These are phyloP conservation scores for Pseudopleuronectes americanus DNA, from an alignment of 2,797 vertebrate genomes.

Conservation along the genomic window DNA sequence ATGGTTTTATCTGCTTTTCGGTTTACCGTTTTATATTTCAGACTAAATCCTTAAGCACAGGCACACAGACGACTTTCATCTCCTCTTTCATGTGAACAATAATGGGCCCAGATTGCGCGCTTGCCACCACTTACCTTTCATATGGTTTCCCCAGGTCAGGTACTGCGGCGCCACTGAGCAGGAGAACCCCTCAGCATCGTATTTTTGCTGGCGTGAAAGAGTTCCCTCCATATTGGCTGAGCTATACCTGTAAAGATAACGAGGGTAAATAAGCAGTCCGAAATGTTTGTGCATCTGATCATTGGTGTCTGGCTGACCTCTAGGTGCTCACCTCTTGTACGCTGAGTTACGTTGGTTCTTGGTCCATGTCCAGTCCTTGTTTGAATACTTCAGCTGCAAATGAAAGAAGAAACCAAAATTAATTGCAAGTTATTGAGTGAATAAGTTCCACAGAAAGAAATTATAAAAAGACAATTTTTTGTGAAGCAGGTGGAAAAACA, in stretches of 20 bases:
- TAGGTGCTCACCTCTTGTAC: conserved; percentile 84
- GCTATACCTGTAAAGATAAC: conserved; percentile 69
- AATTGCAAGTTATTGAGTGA: too few species aligned
- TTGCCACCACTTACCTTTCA: conserved; percentile 65
- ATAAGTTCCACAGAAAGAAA: too few species aligned
- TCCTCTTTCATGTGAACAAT: conserved; percentile 20
- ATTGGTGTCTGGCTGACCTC: not conserved
- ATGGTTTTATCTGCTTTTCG: conserved; percentile 53
- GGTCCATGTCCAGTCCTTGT: conserved; percentile 85
- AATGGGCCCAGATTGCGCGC: conserved; percentile 20
- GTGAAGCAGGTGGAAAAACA: not conserved
- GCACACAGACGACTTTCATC: conserved; percentile 9
- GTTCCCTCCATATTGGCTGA: conserved; percentile 76
- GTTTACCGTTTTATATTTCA: conserved; percentile 49
- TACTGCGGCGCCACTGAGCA: conserved; percentile 85
- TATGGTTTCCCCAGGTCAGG: conserved; percentile 83
- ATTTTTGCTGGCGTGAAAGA: conserved; percentile 64
- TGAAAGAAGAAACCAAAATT: too few species aligned
- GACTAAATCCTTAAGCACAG: conserved; percentile 50
- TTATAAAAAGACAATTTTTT: too few species aligned
- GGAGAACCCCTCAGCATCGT: conserved; percentile 75
- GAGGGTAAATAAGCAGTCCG: not conserved
- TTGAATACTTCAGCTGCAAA: conserved; percentile 85
- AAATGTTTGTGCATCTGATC: not conserved
- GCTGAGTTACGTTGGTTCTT: conserved; percentile 81